Percentiles rank a stretch among this genome's conserved stretches.
phyloP scores from a whole-genome alignment of 2,113 vertebrate genomes.

The Ancistrus triradiatus region DNA sequence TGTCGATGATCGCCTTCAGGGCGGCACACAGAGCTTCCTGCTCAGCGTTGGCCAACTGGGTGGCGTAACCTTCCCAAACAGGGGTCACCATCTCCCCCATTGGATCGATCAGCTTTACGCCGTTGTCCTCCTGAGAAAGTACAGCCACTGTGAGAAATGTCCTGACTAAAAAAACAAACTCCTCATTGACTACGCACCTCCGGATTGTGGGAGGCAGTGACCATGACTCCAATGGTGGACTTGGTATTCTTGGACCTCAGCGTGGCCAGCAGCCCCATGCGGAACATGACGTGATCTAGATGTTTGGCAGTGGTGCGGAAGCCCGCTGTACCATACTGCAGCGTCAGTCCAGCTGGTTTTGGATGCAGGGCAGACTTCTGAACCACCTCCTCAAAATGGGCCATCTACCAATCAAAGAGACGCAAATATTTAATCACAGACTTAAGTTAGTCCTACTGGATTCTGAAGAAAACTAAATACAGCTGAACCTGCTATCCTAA shows the following conservation, averaged over 20 bases:
- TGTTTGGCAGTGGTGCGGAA: constrained; percentile 76
- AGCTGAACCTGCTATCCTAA: no score
- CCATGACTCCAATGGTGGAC: constrained; percentile 86
- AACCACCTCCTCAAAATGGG: constrained; percentile 61
- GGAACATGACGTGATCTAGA: constrained; percentile 91
- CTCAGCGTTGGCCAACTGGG: constrained; percentile 83
- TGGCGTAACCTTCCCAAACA: constrained; percentile 87
- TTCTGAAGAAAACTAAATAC: no score
- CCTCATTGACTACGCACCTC: constrained; percentile 69
- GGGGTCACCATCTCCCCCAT: constrained; percentile 90
- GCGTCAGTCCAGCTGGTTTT: constrained; percentile 72
- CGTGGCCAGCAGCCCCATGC: constrained; percentile 87
- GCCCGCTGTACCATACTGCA: constrained; percentile 91
- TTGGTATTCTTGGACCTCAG: constrained; percentile 79
- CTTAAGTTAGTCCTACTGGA: no score
- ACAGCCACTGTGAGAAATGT: no score
- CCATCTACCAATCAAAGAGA: constrained; percentile 47
- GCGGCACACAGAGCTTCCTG: constrained; percentile 65
- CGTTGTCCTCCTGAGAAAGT: constrained; percentile 84
- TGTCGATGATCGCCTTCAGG: constrained; percentile 73
- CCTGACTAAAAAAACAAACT: no score
- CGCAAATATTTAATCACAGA: no score
- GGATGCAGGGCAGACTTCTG: constrained; percentile 67
- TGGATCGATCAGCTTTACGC: constrained; percentile 89
- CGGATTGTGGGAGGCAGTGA: constrained; percentile 95